Conservation (phyloP, 2,888 invertebrate genomes). For the Ctena decussata region DNA sequence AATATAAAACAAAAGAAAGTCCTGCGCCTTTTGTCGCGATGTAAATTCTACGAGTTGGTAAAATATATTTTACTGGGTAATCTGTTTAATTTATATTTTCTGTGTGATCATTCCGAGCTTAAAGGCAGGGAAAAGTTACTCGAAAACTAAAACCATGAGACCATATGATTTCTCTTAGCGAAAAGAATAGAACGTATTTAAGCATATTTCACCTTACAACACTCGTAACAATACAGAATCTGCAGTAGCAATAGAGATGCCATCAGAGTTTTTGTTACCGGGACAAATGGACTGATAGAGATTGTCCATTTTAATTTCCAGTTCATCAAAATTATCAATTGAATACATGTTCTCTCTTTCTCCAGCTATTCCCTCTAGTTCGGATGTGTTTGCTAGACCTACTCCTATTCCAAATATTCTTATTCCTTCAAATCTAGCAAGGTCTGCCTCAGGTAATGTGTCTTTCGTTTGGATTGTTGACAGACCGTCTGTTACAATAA, state of each 20-base stretch:
- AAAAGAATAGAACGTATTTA: too few species aligned
- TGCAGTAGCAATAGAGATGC: background rate
- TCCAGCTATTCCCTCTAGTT: slow-evolving; percentile 81
- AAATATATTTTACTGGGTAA: too few species aligned
- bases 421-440: slow-evolving; percentile 70
- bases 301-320: slow-evolving; percentile 68
- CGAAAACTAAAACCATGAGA: too few species aligned
- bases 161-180: too few species aligned
- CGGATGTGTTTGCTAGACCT: slow-evolving; percentile 75
- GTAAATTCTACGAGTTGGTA: too few species aligned
- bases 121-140: too few species aligned
- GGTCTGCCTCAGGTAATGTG: slow-evolving; percentile 76
- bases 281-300: slow-evolving; percentile 63
- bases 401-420: slow-evolving; percentile 78
- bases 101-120: too few species aligned
- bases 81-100: too few species aligned
- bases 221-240: too few species aligned
- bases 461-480: slow-evolving; percentile 77
- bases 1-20: too few species aligned
- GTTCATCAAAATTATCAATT: slow-evolving; percentile 74
- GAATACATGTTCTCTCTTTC: slow-evolving; percentile 74
- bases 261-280: slow-evolving; percentile 45
- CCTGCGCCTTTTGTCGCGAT: too few species aligned
- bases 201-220: too few species aligned
- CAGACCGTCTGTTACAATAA: slow-evolving; percentile 82